Evolutionary conservation across 2,888 invertebrate genomes (phyloP), one percentile per base, ranked within the genome.

Genomic region (Meiosimyza decipiens): DNA sequence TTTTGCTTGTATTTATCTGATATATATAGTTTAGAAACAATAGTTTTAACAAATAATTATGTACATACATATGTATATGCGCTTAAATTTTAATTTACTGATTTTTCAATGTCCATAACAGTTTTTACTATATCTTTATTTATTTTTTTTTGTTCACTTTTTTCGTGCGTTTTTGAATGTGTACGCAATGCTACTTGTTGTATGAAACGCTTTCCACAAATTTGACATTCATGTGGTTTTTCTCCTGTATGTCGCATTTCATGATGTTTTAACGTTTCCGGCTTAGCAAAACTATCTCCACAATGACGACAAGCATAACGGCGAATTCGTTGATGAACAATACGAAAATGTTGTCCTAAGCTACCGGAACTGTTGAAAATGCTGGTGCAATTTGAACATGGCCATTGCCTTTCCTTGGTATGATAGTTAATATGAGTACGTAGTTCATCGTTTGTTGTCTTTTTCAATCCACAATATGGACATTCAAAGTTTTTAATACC

Each of bases 201-300:
- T 12, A 81, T 81, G 65, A 82, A 82, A 12, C 79, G 73, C 59
- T 81, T 82, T 0, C 75, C 77, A 73, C 82, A 82, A 6, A 79
- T 65, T 9, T 69, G 69, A 22, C 82, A 82, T 28, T 72, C 77
- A 49, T 80, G 79, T 11, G 80, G 81, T 28, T 79, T 80, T 60
- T 81, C 80, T 0, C 82, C 82, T 0, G 82, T 82, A 40, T 82
- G 82, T 1, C 78, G 66, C 79, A 82, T 79, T 75, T 80, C 80
- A 72, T 82, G 82, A 75, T 81, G 79, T 59, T 80, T 80, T 13
- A 81, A 74, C 7, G 81, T 80, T 60, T 82, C 80, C 1, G 78
- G 75, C 63, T 82, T 82, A 6, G 79, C 80, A 67, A 82, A 82
- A 33, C 79, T 79, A 65, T 78, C 77, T n/a, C 80, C 79, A 65